Evolutionary conservation across 1,140 invertebrate species (phyloP).

Genomic region (Pseudoatta argentina): DNA sequence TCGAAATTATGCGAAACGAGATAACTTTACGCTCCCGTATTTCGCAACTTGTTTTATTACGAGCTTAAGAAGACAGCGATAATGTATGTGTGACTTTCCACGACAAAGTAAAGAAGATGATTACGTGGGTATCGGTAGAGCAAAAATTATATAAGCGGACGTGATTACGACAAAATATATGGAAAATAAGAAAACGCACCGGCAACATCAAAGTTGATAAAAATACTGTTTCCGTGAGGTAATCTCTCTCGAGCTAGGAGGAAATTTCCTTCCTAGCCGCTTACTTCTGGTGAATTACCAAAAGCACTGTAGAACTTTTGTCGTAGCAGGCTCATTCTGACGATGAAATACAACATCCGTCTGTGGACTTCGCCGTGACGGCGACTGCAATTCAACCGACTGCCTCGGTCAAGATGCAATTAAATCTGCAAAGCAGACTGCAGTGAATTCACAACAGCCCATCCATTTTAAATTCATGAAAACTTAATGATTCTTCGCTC

Average conservation of each 20-base stretch:
- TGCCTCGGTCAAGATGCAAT: slow-evolving; percentile 71
- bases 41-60: slow-evolving; percentile 27
- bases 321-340: slow-evolving; percentile 55
- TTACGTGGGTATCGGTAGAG: slow-evolving; percentile 14
- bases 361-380: slow-evolving; percentile 48
- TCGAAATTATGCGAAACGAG: slow-evolving; percentile 48
- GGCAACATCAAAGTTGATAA: slow-evolving; percentile 51
- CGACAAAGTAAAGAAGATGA: slow-evolving; percentile 17
- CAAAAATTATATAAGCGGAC: slow-evolving; percentile 22
- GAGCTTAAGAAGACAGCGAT: slow-evolving; percentile 4
- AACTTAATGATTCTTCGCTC: slow-evolving; percentile 30
- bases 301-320: slow-evolving; percentile 49
- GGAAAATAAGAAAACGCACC: slow-evolving; percentile 28
- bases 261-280: slow-evolving; percentile 23
- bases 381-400: slow-evolving; percentile 58
- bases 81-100: neutral
- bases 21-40: slow-evolving; percentile 44
- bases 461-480: slow-evolving; percentile 57
- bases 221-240: slow-evolving; percentile 32
- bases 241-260: neutral
- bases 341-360: slow-evolving; percentile 65
- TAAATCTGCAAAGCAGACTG: slow-evolving; percentile 64
- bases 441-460: slow-evolving; percentile 48
- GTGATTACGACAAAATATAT: slow-evolving; percentile 31
- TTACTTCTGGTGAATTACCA: slow-evolving; percentile 51